A percentile compares a stretch with the other conserved stretches of the same genome.
Conservation (phyloP, 2,797 vertebrate genomes). For the Bufotes viridis region DNA sequence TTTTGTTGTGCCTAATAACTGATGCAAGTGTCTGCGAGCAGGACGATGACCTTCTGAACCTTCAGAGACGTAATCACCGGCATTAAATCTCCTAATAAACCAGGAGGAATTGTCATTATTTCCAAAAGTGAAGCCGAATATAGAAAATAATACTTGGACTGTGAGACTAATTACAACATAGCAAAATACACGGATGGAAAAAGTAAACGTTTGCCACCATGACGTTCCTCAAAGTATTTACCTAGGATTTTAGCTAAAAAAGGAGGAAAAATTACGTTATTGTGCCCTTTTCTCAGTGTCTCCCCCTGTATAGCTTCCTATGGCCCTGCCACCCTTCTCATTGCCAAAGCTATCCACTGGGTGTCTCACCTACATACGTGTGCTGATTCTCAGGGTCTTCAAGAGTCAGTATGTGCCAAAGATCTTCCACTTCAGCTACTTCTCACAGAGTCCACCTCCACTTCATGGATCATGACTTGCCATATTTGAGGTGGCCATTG, state of each 20-base stretch:
- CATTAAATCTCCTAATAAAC: conserved; percentile 12
- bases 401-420: too few relatives aligned
- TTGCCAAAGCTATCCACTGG: too few relatives aligned
- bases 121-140: background rate
- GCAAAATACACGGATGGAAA: background rate
- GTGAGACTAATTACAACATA: background rate
- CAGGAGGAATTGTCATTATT: conserved; percentile 29
- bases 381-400: too few relatives aligned
- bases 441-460: too few relatives aligned
- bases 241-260: background rate
- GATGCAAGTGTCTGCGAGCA: conserved; percentile 25
- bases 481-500: too few relatives aligned
- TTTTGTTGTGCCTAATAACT: background rate
- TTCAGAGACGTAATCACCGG: background rate
- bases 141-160: conserved; percentile 3
- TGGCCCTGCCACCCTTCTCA: too few relatives aligned
- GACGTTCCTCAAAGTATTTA: background rate
- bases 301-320: too few relatives aligned
- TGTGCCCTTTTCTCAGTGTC: background rate
- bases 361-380: too few relatives aligned
- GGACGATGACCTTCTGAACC: conserved; percentile 24
- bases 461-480: too few relatives aligned
- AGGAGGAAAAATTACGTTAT: background rate
- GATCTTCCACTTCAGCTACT: too few relatives aligned
- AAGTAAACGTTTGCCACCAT: background rate